Evolutionary conservation across 23 tunicate species (phyloP).

Genomic region (Styela plicata): DNA sequence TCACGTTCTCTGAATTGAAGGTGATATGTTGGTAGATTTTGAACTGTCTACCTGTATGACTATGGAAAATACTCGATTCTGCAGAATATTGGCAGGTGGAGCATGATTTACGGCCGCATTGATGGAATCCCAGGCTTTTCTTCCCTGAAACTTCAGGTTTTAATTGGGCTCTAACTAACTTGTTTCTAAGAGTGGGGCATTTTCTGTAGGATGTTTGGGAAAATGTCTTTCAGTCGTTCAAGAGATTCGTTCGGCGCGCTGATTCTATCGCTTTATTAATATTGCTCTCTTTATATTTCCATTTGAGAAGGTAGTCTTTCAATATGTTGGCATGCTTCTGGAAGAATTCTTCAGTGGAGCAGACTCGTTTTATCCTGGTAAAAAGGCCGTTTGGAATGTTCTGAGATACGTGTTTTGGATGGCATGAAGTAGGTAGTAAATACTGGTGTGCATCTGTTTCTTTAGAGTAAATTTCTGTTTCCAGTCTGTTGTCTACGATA

Average conservation of each 20-base stretch:
- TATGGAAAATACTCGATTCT: neutral
- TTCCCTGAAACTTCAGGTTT: neutral
- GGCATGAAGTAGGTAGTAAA: neutral
- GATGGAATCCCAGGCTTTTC: neutral
- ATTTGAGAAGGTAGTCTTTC: neutral
- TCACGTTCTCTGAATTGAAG: neutral
- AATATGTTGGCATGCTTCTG: neutral
- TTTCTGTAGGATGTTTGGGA: neutral
- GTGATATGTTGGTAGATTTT: neutral
- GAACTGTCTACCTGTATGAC: neutral
- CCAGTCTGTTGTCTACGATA: neutral
- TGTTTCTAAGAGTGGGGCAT: neutral
- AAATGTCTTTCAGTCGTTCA: neutral
- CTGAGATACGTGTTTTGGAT: neutral
- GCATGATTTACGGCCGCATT: neutral
- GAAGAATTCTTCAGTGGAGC: neutral
- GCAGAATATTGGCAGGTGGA: neutral
- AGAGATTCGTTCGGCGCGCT: neutral
- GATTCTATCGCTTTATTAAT: neutral
- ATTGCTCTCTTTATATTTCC: neutral
- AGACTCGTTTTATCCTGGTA: neutral
- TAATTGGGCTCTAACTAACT: neutral
- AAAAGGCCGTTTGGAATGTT: neutral
- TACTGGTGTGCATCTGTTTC: neutral
- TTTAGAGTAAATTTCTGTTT: too few species aligned